phyloP scores from a whole-genome alignment of 2,888 invertebrate genomes.

The Drosophila affinis region DNA sequence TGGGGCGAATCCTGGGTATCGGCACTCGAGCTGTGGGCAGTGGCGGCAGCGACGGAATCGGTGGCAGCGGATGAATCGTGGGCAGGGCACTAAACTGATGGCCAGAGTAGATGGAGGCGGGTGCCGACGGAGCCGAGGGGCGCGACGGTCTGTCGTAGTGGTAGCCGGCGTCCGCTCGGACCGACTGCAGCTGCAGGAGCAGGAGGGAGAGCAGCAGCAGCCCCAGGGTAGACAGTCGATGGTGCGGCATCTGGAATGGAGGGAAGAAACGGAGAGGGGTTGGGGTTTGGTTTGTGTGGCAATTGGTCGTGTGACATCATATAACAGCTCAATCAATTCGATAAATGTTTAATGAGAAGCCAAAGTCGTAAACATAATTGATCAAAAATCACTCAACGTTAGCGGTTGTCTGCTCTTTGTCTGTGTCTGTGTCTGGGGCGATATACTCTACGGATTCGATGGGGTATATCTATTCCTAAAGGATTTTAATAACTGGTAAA shows the following conservation, averaged over 20 bases:
- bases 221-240: conserved; percentile 21
- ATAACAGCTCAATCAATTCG: conserved; percentile 65
- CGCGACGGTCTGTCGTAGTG: conserved; percentile 73
- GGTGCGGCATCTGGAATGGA: conserved; percentile 56
- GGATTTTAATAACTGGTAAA: no score
- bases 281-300: conserved; percentile 1
- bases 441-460: conserved; percentile 15
- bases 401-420: conserved; percentile 2
- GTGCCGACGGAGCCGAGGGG: conserved; percentile 39
- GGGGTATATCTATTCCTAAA: not conserved
- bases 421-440: not conserved
- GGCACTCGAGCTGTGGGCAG: conserved; percentile 71
- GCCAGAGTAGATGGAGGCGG: conserved; percentile 45
- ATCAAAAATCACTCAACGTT: conserved; percentile 61
- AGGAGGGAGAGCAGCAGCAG: conserved; percentile 27
- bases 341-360: conserved; percentile 73
- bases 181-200: not conserved
- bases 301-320: conserved; percentile 48
- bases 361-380: conserved; percentile 63
- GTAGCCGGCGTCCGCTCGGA: conserved; percentile 65
- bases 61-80: conserved; percentile 76
- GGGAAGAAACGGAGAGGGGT: not conserved
- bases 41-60: conserved; percentile 77
- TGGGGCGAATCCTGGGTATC: conserved; percentile 44
- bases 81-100: conserved; percentile 74